Evolutionary conservation across 1,140 invertebrate species (phyloP).

Genomic region (Drosophila persimilis): DNA sequence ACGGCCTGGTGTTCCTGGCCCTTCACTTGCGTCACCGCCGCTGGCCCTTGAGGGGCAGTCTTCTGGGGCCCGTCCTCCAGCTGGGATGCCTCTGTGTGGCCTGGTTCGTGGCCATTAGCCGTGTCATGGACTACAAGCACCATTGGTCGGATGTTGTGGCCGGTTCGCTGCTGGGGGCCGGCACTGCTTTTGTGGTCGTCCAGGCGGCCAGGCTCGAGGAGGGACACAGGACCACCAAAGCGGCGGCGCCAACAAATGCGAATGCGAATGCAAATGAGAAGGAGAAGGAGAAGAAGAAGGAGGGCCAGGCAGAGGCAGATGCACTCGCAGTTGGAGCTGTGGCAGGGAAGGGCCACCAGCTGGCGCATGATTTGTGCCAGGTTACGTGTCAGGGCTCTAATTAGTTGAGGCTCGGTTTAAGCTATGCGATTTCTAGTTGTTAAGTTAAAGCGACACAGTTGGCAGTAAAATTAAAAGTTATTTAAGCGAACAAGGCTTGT

Average conservation of each 20-base stretch:
- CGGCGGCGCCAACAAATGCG: conserved; percentile 4
- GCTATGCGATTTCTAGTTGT: conserved; percentile 24
- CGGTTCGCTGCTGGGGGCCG: conserved; percentile 84
- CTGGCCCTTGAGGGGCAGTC: conserved; percentile 20
- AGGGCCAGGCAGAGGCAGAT: not conserved
- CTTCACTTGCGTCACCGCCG: conserved; percentile 89
- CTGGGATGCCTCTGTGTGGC: conserved; percentile 82
- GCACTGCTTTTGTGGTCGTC: conserved; percentile 84
- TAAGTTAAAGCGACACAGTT: conserved; percentile 27
- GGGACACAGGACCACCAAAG: not conserved
- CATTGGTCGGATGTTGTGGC: conserved; percentile 90
- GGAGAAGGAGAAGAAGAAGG: not conserved
- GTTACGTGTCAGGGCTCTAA: conserved; percentile 58
- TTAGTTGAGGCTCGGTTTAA: conserved; percentile 44
- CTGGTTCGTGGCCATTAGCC: conserved; percentile 91
- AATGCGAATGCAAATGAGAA: conserved; percentile 16
- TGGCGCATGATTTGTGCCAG: conserved; percentile 59
- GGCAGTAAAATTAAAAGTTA: conserved; percentile 15
- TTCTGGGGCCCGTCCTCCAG: conserved; percentile 52
- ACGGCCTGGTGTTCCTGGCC: conserved; percentile 90
- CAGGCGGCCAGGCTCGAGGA: conserved; percentile 70
- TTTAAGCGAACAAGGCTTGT: not conserved
- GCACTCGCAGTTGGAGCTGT: too few relatives aligned
- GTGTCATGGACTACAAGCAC: conserved; percentile 98
- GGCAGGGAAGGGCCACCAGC: conserved; percentile 23